phyloP scores from a whole-genome alignment of 2,888 invertebrate species.

The Epinotia brunnichana region DNA sequence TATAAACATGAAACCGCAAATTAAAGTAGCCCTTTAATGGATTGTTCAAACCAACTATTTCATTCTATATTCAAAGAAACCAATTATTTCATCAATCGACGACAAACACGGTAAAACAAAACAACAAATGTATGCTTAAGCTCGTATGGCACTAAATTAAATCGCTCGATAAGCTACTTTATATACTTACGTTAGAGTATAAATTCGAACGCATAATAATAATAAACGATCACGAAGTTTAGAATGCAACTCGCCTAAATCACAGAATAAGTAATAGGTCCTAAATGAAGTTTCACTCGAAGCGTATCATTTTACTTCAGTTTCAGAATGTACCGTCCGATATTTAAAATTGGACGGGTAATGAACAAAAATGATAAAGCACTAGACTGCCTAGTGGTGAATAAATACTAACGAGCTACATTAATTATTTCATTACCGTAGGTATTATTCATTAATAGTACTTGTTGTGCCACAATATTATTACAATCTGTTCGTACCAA shows the following conservation, averaged over 20 bases:
- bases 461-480: no score
- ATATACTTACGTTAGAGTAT: not conserved
- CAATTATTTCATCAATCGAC: slow-evolving; percentile 34
- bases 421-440: not conserved
- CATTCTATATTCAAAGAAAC: slow-evolving; percentile 25
- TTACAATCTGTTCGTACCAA: no score
- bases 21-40: slow-evolving; percentile 29
- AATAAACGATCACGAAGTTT: not conserved
- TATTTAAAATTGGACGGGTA: slow-evolving; percentile 8
- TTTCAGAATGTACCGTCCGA: slow-evolving; percentile 7
- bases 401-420: no score
- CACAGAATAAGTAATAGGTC: no score
- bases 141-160: not conserved
- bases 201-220: not conserved
- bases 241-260: not conserved
- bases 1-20: slow-evolving; percentile 18
- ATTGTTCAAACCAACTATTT: no score
- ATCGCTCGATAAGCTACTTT: not conserved
- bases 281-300: slow-evolving; percentile 20
- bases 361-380: slow-evolving; percentile 12
- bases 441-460: not conserved
- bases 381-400: no score
- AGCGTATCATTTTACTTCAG: slow-evolving; percentile 12
- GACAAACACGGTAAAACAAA: slow-evolving; percentile 24
- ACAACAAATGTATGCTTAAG: not conserved